phyloP scores from a whole-genome alignment of 2,888 invertebrate species.

The Melanargia galathea region DNA sequence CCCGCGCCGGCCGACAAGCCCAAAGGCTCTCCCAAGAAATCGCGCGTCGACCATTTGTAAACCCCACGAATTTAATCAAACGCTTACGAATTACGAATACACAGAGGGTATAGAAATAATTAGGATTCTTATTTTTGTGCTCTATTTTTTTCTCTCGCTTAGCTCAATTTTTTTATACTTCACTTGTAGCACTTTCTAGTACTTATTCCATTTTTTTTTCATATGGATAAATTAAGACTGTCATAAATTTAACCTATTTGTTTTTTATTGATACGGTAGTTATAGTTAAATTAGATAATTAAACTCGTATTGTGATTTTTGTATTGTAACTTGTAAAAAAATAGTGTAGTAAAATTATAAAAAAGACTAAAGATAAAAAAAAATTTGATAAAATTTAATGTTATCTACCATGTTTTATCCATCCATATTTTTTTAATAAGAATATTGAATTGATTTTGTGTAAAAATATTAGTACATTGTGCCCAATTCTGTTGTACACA shows the following conservation, averaged over 20 bases:
- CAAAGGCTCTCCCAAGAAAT: slow-evolving; percentile 56
- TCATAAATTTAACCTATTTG: not conserved
- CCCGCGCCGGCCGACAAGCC: slow-evolving; percentile 58
- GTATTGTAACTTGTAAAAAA: not conserved
- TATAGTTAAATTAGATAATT: not conserved
- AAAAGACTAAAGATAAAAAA: not conserved
- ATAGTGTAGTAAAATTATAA: not conserved
- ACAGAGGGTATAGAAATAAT: slow-evolving; percentile 34
- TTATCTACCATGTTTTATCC: too few species aligned
- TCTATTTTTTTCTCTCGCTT: slow-evolving; percentile 30
- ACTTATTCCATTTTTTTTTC: slow-evolving; percentile 1
- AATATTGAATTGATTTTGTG: too few species aligned
- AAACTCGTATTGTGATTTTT: not conserved
- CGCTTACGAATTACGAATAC: not conserved
- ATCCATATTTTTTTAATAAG: too few species aligned
- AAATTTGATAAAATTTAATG: not conserved
- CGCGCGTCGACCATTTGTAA: slow-evolving; percentile 47
- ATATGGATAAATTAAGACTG: not conserved
- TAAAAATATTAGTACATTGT: too few species aligned
- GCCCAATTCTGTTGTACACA: too few species aligned
- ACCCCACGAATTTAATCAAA: slow-evolving; percentile 23
- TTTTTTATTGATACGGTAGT: not conserved
- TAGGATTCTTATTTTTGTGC: slow-evolving; percentile 39
- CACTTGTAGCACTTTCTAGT: not conserved
- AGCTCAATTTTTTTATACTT: slow-evolving; percentile 29